A percentile compares a stretch with the other conserved stretches of the same genome.
These are phyloP conservation scores for Plebejus anna DNA, from an alignment of 2,888 invertebrate genomes.

Conservation along the genomic window DNA sequence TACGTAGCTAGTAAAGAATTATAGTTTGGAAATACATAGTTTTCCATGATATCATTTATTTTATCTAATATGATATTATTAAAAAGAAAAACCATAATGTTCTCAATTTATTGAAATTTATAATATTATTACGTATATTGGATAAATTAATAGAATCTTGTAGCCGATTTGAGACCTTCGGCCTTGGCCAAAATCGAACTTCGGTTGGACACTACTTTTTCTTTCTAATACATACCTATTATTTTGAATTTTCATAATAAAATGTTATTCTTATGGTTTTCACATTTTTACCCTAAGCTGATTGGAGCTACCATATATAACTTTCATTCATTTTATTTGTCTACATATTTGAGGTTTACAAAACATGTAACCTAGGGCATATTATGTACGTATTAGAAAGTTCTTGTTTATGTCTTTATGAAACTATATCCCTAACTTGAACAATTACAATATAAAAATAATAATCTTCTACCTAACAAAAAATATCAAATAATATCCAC, in stretches of 20 bases:
- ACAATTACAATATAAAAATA: slow-evolving; percentile 23
- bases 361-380: slow-evolving; percentile 22
- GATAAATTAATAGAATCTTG: too few relatives aligned
- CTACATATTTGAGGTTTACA: slow-evolving; percentile 20
- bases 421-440: slow-evolving; percentile 18
- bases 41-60: too few relatives aligned
- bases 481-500: slow-evolving; percentile 7
- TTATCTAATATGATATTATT: too few relatives aligned
- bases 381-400: slow-evolving; percentile 18
- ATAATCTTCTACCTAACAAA: slow-evolving; percentile 21
- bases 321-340: not conserved
- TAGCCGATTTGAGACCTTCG: not conserved
- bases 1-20: too few relatives aligned
- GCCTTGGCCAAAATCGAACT: not conserved
- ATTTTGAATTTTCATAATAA: not conserved
- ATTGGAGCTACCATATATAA: slow-evolving; percentile 27
- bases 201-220: not conserved
- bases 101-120: too few relatives aligned
- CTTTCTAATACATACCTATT: slow-evolving; percentile 38
- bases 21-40: too few relatives aligned
- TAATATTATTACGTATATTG: too few relatives aligned
- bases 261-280: not conserved
- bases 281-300: slow-evolving; percentile 34
- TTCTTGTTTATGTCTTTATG: slow-evolving; percentile 21
- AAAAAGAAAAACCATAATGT: too few relatives aligned